These are phyloP conservation scores for Microtus ochrogaster DNA, from an alignment of 2,113 vertebrate species.

Conservation along the genomic window DNA sequence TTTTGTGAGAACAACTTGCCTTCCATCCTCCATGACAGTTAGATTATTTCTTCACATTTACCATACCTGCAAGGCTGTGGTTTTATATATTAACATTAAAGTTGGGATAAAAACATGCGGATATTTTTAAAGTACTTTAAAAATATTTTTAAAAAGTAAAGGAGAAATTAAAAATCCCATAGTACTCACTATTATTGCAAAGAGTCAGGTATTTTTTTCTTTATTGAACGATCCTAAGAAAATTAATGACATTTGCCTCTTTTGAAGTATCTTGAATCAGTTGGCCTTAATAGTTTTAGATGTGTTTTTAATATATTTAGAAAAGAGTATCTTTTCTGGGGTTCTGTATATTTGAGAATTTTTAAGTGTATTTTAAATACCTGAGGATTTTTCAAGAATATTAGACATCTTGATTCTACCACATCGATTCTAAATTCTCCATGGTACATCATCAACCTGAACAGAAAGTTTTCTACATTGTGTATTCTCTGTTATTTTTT, in stretches of 20 bases:
- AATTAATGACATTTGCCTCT: not conserved
- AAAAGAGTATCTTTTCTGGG: not conserved
- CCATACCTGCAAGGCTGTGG: not conserved
- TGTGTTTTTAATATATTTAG: not conserved
- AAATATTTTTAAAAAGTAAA: not conserved
- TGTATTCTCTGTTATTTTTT: not conserved
- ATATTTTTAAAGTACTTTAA: not conserved
- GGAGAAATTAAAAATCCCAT: not conserved
- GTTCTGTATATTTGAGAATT: not conserved
- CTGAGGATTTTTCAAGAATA: not conserved
- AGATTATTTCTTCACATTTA: not conserved
- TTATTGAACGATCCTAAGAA: not conserved
- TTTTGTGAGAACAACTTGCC: not conserved
- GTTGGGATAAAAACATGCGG: not conserved
- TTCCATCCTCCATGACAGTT: rapidly evolving
- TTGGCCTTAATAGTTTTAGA: not conserved
- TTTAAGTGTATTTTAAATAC: not conserved
- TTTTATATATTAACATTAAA: not conserved
- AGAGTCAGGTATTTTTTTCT: not conserved
- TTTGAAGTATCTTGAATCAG: not conserved
- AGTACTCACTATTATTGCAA: rapidly evolving
- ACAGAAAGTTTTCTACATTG: not conserved
- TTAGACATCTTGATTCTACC: not conserved
- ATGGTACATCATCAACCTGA: not conserved
- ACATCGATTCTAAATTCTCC: not conserved